phyloP scores from a whole-genome alignment of 2,888 invertebrate genomes.

The Mellilla xanthometata region DNA sequence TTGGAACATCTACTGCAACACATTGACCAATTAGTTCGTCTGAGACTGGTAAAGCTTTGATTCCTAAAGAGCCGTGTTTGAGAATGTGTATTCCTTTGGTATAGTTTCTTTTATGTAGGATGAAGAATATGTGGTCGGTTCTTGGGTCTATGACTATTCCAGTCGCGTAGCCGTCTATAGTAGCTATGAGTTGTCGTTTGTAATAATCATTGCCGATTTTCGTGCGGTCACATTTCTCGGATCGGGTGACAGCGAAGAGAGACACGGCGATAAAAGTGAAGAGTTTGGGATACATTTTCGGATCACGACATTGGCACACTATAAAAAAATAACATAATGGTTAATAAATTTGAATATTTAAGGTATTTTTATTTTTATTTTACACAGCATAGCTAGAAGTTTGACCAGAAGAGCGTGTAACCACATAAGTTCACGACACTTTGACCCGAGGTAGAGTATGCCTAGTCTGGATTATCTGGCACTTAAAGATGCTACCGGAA shows the following conservation, averaged over 20 bases:
- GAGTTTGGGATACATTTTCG: slow-evolving; percentile 41
- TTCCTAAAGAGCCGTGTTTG: slow-evolving; percentile 65
- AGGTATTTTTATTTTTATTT: no score
- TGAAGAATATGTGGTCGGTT: slow-evolving; percentile 70
- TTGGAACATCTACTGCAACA: slow-evolving; percentile 54
- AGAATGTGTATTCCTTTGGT: slow-evolving; percentile 70
- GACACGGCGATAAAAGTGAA: slow-evolving; percentile 32
- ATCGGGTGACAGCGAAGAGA: slow-evolving; percentile 31
- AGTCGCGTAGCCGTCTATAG: slow-evolving; percentile 69
- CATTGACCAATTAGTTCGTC: slow-evolving; percentile 70
- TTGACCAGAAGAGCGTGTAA: no score
- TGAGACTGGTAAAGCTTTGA: slow-evolving; percentile 61
- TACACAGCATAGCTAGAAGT: no score
- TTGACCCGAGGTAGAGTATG: no score
- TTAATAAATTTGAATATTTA: no score
- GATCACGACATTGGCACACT: slow-evolving; percentile 46
- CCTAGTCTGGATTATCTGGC: no score
- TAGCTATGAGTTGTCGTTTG: slow-evolving; percentile 66
- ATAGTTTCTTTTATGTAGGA: slow-evolving; percentile 69
- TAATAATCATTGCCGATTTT: slow-evolving; percentile 67
- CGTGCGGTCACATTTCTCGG: slow-evolving; percentile 64
- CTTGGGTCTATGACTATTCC: slow-evolving; percentile 64
- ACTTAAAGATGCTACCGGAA: no score
- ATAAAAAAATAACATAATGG: slow-evolving; percentile 11
- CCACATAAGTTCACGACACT: no score